Conservation (phyloP, 2,797 vertebrate genomes). For the Poliocrania exsul region DNA sequence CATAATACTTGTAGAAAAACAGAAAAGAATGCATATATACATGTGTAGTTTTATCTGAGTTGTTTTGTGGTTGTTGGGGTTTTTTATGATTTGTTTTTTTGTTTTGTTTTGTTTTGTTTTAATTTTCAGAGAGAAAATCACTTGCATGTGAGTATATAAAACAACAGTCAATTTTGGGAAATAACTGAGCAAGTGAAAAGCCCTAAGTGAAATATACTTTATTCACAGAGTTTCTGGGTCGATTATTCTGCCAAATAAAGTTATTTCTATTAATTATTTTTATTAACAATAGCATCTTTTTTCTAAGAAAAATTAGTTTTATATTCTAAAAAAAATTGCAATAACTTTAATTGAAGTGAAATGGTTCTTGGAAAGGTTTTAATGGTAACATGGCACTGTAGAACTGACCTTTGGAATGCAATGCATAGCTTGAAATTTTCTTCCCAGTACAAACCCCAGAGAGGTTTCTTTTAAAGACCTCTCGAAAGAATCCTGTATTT, state of each 20-base stretch:
- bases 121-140: not conserved
- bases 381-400: not conserved
- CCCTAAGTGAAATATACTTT: not conserved
- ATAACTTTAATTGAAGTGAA: not conserved
- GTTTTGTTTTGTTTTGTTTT: not conserved
- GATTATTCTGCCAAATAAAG: not conserved
- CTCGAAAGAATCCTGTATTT: not conserved
- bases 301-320: not conserved
- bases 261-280: not conserved
- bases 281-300: fast-evolving
- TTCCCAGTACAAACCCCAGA: not conserved
- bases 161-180: not conserved
- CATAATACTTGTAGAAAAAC: not conserved
- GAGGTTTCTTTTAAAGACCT: conserved; percentile 1
- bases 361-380: not conserved
- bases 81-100: no score
- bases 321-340: not conserved
- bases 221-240: not conserved
- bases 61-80: not conserved
- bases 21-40: not conserved
- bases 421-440: not conserved
- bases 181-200: not conserved
- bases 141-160: not conserved
- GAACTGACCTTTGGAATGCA: not conserved
- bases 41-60: not conserved